Evolutionary conservation across 2,888 invertebrate species (phyloP).

Genomic region (Dicyrtoma fusca): DNA sequence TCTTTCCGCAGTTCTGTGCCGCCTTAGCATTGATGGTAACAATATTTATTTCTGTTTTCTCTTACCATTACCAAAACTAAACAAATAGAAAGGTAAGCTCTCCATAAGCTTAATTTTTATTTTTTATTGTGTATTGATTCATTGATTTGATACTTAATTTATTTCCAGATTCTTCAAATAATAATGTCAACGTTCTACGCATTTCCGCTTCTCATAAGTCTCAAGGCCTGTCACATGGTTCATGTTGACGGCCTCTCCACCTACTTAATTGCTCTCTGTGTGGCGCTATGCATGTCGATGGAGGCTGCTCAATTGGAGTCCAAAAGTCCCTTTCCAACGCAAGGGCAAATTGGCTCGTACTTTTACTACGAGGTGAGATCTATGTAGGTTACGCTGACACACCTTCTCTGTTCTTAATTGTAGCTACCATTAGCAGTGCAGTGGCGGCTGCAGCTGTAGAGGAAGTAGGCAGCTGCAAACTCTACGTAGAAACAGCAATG

Average conservation of each 20-base stretch:
- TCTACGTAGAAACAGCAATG: not conserved
- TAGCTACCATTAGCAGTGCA: not conserved
- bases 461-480: no score
- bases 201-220: slow-evolving; percentile 24
- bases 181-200: slow-evolving; percentile 28
- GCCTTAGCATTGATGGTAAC: slow-evolving; percentile 19
- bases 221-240: slow-evolving; percentile 28
- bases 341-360: not conserved
- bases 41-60: not conserved
- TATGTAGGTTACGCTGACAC: not conserved
- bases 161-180: slow-evolving; percentile 21
- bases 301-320: slow-evolving; percentile 27
- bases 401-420: not conserved
- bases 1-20: slow-evolving; percentile 18
- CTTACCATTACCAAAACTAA: no score
- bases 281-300: slow-evolving; percentile 1
- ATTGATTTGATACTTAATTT: not conserved
- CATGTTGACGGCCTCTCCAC: slow-evolving; percentile 21
- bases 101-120: not conserved
- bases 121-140: no score
- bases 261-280: slow-evolving; percentile 26
- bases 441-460: no score
- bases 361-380: slow-evolving; percentile 25
- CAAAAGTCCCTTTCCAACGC: slow-evolving; percentile 16
- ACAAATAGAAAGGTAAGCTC: not conserved